phyloP scores from a whole-genome alignment of 2,888 invertebrate species.

The Nemoura dubitans region DNA sequence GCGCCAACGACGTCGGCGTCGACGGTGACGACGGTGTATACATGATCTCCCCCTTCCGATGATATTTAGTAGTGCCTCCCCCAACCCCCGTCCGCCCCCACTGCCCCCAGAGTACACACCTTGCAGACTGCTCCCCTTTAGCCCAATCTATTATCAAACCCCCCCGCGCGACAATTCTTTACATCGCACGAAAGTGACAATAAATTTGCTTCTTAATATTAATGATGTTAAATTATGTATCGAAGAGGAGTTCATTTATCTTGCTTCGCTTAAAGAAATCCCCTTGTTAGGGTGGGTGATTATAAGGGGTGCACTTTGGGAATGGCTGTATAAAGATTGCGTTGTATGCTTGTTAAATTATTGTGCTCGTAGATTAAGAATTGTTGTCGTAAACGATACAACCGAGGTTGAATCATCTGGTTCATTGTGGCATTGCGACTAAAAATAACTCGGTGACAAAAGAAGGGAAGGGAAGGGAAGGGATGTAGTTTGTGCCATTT shows the following conservation, averaged over 20 bases:
- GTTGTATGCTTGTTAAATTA: not conserved
- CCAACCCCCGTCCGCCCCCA: not conserved
- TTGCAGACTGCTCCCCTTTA: not conserved
- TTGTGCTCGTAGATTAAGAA: not conserved
- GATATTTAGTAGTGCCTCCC: no score
- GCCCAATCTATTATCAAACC: slow-evolving; percentile 23
- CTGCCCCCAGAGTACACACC: not conserved
- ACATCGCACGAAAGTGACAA: slow-evolving; percentile 21
- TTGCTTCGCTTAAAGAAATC: slow-evolving; percentile 7
- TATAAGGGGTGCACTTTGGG: not conserved
- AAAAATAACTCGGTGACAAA: not conserved
- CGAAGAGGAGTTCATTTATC: not conserved
- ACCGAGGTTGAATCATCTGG: not conserved
- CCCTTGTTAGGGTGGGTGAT: not conserved
- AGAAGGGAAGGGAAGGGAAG: no score
- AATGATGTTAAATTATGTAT: slow-evolving; percentile 34
- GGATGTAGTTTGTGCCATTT: not conserved
- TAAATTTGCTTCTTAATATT: slow-evolving; percentile 28
- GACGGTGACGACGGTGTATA: not conserved
- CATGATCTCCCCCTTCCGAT: not conserved
- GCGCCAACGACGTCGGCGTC: not conserved
- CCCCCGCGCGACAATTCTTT: slow-evolving; percentile 9
- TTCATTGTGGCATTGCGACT: not conserved
- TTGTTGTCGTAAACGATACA: not conserved
- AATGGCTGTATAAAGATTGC: not conserved